Percentiles rank a stretch among this genome's conserved stretches.
Evolutionary conservation across 2,113 vertebrate species (phyloP).

Genomic region (Guaruba guarouba): DNA sequence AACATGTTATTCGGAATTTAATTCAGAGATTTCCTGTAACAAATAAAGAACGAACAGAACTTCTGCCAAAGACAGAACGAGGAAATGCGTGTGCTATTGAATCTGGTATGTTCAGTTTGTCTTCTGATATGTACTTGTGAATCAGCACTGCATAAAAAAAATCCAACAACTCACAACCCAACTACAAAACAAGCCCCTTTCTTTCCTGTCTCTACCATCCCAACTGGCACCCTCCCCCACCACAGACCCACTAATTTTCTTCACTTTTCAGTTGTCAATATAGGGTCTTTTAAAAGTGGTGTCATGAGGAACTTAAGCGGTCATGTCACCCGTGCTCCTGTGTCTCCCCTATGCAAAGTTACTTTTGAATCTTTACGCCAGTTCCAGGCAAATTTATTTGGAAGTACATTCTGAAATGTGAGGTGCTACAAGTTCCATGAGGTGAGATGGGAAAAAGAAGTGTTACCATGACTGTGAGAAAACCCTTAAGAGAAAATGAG

Average conservation of each 20-base stretch:
- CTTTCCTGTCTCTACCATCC: neutral
- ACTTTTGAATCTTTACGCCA: neutral
- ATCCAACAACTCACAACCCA: accelerated
- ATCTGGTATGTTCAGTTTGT: slow-evolving; percentile 75
- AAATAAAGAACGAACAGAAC: slow-evolving; percentile 83
- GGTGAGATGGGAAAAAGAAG: neutral
- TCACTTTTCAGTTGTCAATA: neutral
- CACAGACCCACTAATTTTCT: neutral
- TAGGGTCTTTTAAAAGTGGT: neutral
- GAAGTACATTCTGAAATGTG: neutral
- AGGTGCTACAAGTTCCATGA: neutral
- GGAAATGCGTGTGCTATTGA: slow-evolving; percentile 70
- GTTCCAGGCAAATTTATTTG: neutral
- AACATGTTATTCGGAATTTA: slow-evolving; percentile 74
- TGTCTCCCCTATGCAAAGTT: neutral
- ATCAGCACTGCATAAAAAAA: neutral
- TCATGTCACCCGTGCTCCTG: neutral
- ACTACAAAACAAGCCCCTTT: accelerated
- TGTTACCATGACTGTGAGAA: neutral
- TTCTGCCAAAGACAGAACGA: slow-evolving; percentile 80
- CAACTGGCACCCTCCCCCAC: neutral
- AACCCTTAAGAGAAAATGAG: neutral
- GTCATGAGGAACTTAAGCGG: neutral
- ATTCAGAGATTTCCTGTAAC: slow-evolving; percentile 87
- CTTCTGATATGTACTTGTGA: neutral